phyloP scores from a whole-genome alignment of 2,888 invertebrate species.

The Escarpia spicata region DNA sequence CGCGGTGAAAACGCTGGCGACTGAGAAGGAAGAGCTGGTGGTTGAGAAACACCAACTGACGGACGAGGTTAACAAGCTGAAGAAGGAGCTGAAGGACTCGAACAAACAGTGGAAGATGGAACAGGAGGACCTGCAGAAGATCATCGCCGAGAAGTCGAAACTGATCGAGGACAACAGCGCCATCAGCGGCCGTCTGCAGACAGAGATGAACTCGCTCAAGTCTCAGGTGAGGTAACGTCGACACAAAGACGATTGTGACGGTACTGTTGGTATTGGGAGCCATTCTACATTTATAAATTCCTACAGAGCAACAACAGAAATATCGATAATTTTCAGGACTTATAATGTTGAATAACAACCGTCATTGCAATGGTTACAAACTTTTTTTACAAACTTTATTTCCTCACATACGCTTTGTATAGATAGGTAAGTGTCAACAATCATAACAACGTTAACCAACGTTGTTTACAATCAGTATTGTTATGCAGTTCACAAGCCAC shows the following conservation, averaged over 20 bases:
- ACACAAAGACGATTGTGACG: not conserved
- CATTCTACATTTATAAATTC: too few species aligned
- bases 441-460: too few species aligned
- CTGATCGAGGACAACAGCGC: constrained; percentile 42
- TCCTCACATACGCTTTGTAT: too few species aligned
- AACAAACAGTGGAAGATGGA: constrained; percentile 45
- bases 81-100: constrained; percentile 49
- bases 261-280: too few species aligned
- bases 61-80: constrained; percentile 48
- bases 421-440: too few species aligned
- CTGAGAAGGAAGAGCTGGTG: constrained; percentile 56
- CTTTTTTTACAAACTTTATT: too few species aligned
- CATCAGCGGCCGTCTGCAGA: constrained; percentile 36
- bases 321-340: too few species aligned
- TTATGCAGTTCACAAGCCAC: too few species aligned
- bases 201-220: constrained; percentile 43
- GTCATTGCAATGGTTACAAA: too few species aligned
- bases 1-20: constrained; percentile 48
- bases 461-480: too few species aligned
- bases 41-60: constrained; percentile 54
- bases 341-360: too few species aligned
- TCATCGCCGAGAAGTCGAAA: constrained; percentile 47
- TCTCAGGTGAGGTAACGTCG: constrained; percentile 30
- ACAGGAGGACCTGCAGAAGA: constrained; percentile 51
- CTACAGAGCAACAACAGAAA: too few species aligned